Conservation (phyloP, 2,113 vertebrate genomes). For the Prinia subflava region DNA sequence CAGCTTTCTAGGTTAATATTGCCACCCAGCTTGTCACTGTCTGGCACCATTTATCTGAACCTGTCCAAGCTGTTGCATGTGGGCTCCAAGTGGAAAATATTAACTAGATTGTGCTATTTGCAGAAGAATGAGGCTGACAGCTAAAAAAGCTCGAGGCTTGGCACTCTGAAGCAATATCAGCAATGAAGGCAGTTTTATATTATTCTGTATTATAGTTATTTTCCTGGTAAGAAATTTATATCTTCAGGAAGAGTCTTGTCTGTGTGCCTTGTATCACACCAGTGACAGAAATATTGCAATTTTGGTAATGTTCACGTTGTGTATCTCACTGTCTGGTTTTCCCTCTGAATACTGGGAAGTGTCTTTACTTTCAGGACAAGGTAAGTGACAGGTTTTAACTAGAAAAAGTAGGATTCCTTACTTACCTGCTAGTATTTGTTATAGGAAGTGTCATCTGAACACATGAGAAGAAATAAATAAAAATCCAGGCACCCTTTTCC, state of each 20-base stretch:
- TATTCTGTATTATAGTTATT: neutral
- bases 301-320: neutral
- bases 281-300: neutral
- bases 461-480: neutral
- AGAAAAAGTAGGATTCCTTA: neutral
- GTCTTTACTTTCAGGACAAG: neutral
- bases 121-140: neutral
- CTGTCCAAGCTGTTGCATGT: neutral
- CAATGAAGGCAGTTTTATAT: neutral
- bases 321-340: neutral
- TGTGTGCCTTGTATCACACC: neutral
- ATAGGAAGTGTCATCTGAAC: neutral
- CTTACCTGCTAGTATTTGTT: neutral
- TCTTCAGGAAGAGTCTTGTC: neutral
- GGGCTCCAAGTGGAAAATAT: slow-evolving; percentile 23
- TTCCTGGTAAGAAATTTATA: neutral
- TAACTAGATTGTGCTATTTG: slow-evolving; percentile 11
- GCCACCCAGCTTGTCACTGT: neutral
- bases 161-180: neutral
- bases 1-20: neutral
- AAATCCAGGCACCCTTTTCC: neutral
- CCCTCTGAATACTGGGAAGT: neutral
- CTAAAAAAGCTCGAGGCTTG: neutral
- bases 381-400: neutral
- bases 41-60: neutral